Evolutionary conservation across 2,888 invertebrate genomes (phyloP).

Genomic region (Oeneis ivallda): DNA sequence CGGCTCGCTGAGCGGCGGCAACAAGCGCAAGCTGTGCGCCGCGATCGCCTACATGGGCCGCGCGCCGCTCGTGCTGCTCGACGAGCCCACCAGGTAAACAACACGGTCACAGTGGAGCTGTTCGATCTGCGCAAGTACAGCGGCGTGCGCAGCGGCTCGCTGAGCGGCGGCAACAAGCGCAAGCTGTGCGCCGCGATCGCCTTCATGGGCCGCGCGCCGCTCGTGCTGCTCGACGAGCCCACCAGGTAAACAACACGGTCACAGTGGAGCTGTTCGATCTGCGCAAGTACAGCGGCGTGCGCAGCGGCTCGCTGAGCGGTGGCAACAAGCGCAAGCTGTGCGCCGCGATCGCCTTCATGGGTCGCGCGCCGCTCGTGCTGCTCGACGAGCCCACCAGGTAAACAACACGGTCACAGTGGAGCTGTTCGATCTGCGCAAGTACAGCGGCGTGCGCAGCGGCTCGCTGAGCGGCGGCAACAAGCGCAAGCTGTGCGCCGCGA

Average conservation of each 20-base stretch:
- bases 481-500: constrained; percentile 89
- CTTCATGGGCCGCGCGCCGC: constrained; percentile 85
- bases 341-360: constrained; percentile 89
- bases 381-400: constrained; percentile 91
- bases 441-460: constrained; percentile 73
- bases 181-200: constrained; percentile 90
- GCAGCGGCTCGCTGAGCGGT: constrained; percentile 83
- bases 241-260: constrained; percentile 76
- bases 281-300: constrained; percentile 71
- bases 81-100: constrained; percentile 92
- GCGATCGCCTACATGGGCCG: constrained; percentile 89
- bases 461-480: constrained; percentile 88
- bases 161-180: too few species aligned
- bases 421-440: constrained; percentile 83
- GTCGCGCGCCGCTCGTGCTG: constrained; percentile 84
- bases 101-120: too few species aligned
- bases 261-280: constrained; percentile 84
- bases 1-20: constrained; percentile 83
- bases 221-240: constrained; percentile 88
- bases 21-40: too few species aligned
- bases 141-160: too few species aligned
- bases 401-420: too few species aligned
- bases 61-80: constrained; percentile 84
- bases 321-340: constrained; percentile 91
- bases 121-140: too few species aligned